Conservation (phyloP, 2,888 invertebrate species). For the Molanna angustata region DNA sequence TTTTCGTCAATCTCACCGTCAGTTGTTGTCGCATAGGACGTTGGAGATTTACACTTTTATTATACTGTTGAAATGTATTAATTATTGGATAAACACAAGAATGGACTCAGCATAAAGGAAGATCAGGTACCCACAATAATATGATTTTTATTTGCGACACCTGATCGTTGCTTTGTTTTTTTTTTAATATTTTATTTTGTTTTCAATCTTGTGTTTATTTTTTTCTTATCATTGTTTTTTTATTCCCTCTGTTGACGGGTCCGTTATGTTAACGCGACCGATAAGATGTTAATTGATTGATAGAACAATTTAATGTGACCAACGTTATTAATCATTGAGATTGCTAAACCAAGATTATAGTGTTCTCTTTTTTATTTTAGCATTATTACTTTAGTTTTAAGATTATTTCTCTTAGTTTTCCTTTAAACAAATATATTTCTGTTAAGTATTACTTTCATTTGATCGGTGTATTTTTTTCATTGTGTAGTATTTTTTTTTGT, state of each 20-base stretch:
- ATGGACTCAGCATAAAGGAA: background rate
- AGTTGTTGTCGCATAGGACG: conserved; percentile 23
- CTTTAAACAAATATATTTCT: conserved; percentile 29
- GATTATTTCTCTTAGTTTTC: conserved; percentile 22
- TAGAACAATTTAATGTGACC: conserved; percentile 15
- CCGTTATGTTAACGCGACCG: conserved; percentile 19
- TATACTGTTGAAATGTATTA: background rate
- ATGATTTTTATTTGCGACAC: background rate
- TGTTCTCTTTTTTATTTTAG: conserved; percentile 18
- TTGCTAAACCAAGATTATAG: conserved; percentile 15
- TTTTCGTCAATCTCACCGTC: conserved; percentile 23
- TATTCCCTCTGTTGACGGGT: conserved; percentile 4
- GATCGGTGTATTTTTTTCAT: conserved; percentile 25
- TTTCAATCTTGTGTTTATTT: conserved; percentile 15
- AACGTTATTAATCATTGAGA: conserved; percentile 8
- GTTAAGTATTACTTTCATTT: conserved; percentile 32
- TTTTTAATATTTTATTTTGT: background rate
- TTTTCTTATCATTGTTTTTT: conserved; percentile 11
- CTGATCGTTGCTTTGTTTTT: conserved; percentile 3
- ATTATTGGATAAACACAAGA: background rate
- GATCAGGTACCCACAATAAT: background rate
- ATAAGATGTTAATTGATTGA: conserved; percentile 4
- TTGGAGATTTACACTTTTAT: conserved; percentile 3
- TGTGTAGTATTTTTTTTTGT: conserved; percentile 20
- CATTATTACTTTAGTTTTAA: conserved; percentile 23